Evolutionary conservation across 2,113 vertebrate species (phyloP).

Genomic region (Gallinago jamesoni): DNA sequence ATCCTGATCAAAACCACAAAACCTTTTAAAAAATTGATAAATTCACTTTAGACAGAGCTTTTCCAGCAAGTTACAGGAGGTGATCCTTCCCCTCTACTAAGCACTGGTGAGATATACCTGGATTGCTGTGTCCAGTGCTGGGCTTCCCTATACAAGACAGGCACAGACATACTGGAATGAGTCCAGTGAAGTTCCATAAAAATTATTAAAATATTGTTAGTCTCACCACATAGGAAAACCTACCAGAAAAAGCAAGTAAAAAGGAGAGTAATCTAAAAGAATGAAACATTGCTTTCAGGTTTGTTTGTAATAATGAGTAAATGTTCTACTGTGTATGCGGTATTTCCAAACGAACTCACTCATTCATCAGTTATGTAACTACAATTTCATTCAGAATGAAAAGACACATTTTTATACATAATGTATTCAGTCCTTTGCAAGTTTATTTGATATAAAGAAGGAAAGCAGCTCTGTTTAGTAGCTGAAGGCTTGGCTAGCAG

Average conservation of each 20-base stretch:
- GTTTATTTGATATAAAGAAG: neutral
- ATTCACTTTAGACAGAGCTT: neutral
- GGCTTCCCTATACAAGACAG: neutral
- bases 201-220: neutral
- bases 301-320: neutral
- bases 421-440: neutral
- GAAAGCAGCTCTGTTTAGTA: neutral
- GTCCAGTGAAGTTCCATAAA: neutral
- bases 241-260: neutral
- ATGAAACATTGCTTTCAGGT: neutral
- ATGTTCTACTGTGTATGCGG: neutral
- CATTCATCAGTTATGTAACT: fast-evolving
- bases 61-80: neutral
- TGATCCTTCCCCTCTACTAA: neutral
- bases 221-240: neutral
- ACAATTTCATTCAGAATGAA: neutral
- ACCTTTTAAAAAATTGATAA: neutral
- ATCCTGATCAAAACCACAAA: neutral
- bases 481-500: constrained; percentile 3
- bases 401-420: neutral
- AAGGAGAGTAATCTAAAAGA: neutral
- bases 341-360: neutral
- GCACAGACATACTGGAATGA: neutral
- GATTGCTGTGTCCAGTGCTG: neutral
- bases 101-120: neutral